Percentiles rank a stretch among this genome's conserved stretches.
Conservation (phyloP, 2,888 invertebrate genomes). For the Tenthredo livida region DNA sequence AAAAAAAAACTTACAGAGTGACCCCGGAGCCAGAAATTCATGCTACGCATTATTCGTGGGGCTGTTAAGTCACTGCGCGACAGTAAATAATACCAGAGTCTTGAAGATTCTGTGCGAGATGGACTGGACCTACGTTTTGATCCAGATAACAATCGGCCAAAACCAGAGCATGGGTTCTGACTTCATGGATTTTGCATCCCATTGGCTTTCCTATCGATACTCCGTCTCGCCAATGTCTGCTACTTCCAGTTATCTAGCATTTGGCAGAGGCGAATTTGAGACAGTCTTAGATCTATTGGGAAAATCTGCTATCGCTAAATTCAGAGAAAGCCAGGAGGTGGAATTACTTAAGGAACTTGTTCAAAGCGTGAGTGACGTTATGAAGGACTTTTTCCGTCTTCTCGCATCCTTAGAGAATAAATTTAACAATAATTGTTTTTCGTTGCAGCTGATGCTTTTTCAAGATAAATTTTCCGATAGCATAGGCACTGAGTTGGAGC, state of each 20-base stretch:
- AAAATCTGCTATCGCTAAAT: not conserved
- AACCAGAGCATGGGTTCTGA: constrained; percentile 28
- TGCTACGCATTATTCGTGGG: constrained; percentile 58
- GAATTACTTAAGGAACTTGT: not conserved
- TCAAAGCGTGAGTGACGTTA: not conserved
- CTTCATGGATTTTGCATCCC: constrained; percentile 60
- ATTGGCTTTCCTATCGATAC: constrained; percentile 59
- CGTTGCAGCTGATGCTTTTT: constrained; percentile 16
- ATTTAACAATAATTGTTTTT: not conserved
- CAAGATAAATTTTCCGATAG: not conserved
- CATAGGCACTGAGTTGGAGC: not conserved
- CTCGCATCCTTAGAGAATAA: not conserved
- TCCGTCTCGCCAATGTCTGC: not conserved
- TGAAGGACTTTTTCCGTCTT: not conserved
- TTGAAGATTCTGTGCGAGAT: constrained; percentile 46
- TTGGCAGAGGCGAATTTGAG: constrained; percentile 45
- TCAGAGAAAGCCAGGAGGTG: not conserved
- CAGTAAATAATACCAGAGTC: not conserved
- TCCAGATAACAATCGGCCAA: constrained; percentile 50
- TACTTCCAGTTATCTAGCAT: not conserved
- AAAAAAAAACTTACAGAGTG: constrained; percentile 15
- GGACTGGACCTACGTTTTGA: constrained; percentile 51
- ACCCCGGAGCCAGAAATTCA: constrained; percentile 43
- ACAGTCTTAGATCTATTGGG: constrained; percentile 43
- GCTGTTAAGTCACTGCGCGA: constrained; percentile 58